Evolutionary conservation across 1,140 invertebrate species (phyloP), one percentile per base, ranked within the genome.

Genomic region (Probaryconus sp.): DNA sequence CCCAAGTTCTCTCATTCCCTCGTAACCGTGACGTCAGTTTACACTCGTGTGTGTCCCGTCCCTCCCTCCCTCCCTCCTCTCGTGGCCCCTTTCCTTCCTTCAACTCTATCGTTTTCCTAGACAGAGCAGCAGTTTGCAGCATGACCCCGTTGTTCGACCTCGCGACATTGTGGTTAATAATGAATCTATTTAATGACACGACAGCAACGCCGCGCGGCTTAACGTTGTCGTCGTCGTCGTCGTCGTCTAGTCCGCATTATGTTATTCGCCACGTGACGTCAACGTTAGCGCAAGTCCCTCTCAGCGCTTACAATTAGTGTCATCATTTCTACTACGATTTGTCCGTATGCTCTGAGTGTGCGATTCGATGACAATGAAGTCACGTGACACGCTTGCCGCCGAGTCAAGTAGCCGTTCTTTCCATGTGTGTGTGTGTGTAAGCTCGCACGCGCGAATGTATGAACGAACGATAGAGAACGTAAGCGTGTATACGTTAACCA

Each of bases 151-250:
- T 61, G 65, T 55, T 61, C 65, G 65, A 69, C 47, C 55, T 53
- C 65, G 65, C 65, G 65, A 69, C 65, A 69, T 69, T 61, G 65
- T 61, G 45, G 65, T 70, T 70, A 70, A 48, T 70, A 70, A 70
- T 70, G 67, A 70, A 70, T 55, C 67, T 48, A 70, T 61, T 70
- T 70, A 70, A 70, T 45, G 61, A 61, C 50, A 61, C 55, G 56
- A 9, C 30, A 35, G 58, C n/a, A n/a, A n/a, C n/a, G n/a, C n/a
- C n/a, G n/a, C 58, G 38, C 26, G 38, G 26, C 55, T 61, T 20
- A 17, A 26, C 38, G n/a, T n/a, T n/a, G n/a, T n/a, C n/a, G n/a
- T n/a, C n/a, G n/a, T n/a, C n/a, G 47, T 37, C 55, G 48, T 47
- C 31, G 47, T 37, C 55, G 48, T 47, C 31, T 47, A 42, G 42